Evolutionary conservation across 2,113 vertebrate species (phyloP).

Genomic region (Lucifuga dentata): DNA sequence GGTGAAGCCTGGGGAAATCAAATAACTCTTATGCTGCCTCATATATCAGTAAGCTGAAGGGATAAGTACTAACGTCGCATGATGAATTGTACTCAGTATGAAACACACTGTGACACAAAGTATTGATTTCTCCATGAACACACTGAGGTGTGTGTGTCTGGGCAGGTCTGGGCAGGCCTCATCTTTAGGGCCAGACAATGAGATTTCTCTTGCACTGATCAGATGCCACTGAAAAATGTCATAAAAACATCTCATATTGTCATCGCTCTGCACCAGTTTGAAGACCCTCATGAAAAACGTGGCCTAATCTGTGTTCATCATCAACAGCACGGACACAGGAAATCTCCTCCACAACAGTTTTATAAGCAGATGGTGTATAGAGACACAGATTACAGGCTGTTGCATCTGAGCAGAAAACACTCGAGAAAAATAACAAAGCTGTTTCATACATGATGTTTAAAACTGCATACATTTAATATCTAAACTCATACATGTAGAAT

Average conservation of each 20-base stretch:
- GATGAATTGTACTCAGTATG: slow-evolving; percentile 46
- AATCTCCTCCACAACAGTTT: not conserved
- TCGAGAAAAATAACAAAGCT: no score
- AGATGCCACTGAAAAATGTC: slow-evolving; percentile 41
- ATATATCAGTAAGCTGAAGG: slow-evolving; percentile 45
- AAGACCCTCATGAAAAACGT: slow-evolving; percentile 21
- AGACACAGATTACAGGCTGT: not conserved
- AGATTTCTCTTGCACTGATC: slow-evolving; percentile 3
- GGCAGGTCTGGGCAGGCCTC: slow-evolving; percentile 9
- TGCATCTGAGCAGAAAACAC: no score
- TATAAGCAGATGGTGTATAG: not conserved
- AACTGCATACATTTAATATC: no score
- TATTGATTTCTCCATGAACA: slow-evolving; percentile 60
- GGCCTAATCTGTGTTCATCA: not conserved
- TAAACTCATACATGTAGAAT: no score
- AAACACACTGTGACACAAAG: slow-evolving; percentile 33
- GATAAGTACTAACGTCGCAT: slow-evolving; percentile 28
- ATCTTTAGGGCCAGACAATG: slow-evolving; percentile 1
- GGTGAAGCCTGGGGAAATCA: slow-evolving; percentile 64
- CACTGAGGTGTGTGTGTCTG: slow-evolving; percentile 32
- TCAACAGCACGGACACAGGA: not conserved
- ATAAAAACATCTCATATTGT: slow-evolving; percentile 16
- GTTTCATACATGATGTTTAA: no score
- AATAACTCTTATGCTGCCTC: slow-evolving; percentile 39
- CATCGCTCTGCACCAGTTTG: slow-evolving; percentile 21